Evolutionary conservation across 2,888 invertebrate species (phyloP).

Genomic region (Empis livida): DNA sequence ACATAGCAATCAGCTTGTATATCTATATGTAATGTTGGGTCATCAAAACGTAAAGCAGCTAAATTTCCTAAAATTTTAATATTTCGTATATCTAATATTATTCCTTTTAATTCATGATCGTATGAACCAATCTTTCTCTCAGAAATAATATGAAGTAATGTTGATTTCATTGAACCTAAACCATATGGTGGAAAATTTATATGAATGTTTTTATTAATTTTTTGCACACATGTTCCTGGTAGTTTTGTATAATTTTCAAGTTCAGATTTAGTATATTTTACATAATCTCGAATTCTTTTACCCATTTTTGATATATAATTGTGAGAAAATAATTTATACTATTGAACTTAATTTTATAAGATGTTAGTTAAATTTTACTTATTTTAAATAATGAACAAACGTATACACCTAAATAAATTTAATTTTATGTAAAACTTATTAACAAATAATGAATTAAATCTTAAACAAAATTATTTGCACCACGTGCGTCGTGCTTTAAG

Average conservation of each 20-base stretch:
- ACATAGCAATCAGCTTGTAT: slow-evolving; percentile 50
- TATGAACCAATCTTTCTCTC: slow-evolving; percentile 39
- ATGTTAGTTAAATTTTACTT: no score
- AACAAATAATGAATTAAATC: no score
- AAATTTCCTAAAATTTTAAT: slow-evolving; percentile 39
- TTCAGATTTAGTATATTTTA: slow-evolving; percentile 34
- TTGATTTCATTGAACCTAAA: slow-evolving; percentile 34
- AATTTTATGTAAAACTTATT: no score
- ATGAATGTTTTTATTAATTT: slow-evolving; percentile 37
- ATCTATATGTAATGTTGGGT: slow-evolving; percentile 43
- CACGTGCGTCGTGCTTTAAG: no score
- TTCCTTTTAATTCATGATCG: slow-evolving; percentile 42
- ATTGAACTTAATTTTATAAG: no score
- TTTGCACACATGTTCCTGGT: slow-evolving; percentile 39
- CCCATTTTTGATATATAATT: no score
- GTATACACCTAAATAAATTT: no score
- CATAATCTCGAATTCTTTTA: slow-evolving; percentile 27
- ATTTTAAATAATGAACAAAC: no score
- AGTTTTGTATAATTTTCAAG: slow-evolving; percentile 37
- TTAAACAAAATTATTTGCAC: no score
- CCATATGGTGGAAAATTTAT: slow-evolving; percentile 42
- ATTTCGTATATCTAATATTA: slow-evolving; percentile 47
- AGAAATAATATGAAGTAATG: slow-evolving; percentile 35
- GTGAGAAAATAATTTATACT: no score
- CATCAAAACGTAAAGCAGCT: slow-evolving; percentile 41